Evolutionary conservation across 2,113 vertebrate species (phyloP).

Genomic region (Oncorhynchus tshawytscha): DNA sequence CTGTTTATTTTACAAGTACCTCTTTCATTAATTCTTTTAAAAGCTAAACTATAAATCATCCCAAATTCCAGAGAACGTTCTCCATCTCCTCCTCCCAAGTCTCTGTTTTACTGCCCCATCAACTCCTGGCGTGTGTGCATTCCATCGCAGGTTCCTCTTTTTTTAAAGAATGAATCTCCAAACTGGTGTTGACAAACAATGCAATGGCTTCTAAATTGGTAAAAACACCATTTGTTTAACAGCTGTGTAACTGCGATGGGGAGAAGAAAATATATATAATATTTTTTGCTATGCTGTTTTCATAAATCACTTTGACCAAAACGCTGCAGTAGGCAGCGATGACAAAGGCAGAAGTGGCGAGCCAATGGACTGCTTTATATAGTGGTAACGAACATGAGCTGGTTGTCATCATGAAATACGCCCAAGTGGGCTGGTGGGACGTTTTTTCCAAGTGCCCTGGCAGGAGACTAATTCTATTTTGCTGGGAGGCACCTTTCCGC

Average conservation of each 20-base stretch:
- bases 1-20: conserved; percentile 19
- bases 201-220: conserved; percentile 68
- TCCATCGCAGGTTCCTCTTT: conserved; percentile 33
- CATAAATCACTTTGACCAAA: conserved; percentile 63
- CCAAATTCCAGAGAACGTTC: conserved; percentile 40
- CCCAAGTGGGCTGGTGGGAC: conserved; percentile 28
- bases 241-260: conserved; percentile 63
- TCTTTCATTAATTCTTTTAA: conserved; percentile 49
- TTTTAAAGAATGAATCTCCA: conserved; percentile 70
- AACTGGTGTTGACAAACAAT: conserved; percentile 74
- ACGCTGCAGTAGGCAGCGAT: too few relatives aligned
- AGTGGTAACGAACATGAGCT: conserved; percentile 53
- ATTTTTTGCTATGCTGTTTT: conserved; percentile 41
- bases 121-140: conserved; percentile 22
- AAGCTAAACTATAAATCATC: conserved; percentile 25
- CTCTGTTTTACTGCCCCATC: conserved; percentile 22
- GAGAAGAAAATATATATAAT: too few relatives aligned
- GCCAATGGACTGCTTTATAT: conserved; percentile 61
- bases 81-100: conserved; percentile 9
- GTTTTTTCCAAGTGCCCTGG: conserved; percentile 14
- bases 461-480: conserved; percentile 40
- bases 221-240: conserved; percentile 75
- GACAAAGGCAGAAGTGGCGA: conserved; percentile 41
- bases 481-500: conserved; percentile 41
- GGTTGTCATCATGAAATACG: conserved; percentile 54